A percentile compares a stretch with the other conserved stretches of the same genome.
phyloP scores from a whole-genome alignment of 2,113 vertebrate species.

The Vicugna pacos region DNA sequence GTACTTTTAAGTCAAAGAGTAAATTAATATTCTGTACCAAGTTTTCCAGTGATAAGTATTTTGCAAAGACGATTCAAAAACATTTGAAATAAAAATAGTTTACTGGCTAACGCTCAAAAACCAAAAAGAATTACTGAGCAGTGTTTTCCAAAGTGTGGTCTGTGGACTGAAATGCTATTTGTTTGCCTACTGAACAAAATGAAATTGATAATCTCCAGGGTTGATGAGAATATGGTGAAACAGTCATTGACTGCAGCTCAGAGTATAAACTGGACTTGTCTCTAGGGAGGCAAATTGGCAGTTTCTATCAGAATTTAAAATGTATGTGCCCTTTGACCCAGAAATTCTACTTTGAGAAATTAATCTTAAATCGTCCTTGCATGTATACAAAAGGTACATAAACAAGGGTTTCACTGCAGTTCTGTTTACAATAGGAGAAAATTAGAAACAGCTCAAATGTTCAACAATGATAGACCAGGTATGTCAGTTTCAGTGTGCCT shows the following conservation, averaged over 20 bases:
- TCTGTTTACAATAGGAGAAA: not conserved
- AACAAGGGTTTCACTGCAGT: not conserved
- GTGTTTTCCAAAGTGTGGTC: conserved; percentile 16
- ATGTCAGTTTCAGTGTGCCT: not conserved
- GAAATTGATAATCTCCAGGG: not conserved
- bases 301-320: not conserved
- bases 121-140: not conserved
- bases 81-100: conserved; percentile 52
- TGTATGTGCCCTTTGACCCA: not conserved
- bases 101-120: conserved; percentile 22
- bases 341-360: conserved; percentile 2
- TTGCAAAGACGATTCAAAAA: conserved; percentile 29
- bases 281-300: not conserved
- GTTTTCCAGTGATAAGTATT: conserved; percentile 15
- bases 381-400: not conserved
- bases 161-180: conserved; percentile 30
- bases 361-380: conserved; percentile 11
- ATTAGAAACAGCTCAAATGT: not conserved
- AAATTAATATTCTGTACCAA: conserved; percentile 51
- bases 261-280: not conserved
- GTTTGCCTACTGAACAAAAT: conserved; percentile 15
- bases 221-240: not conserved
- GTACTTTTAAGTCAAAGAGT: conserved; percentile 2
- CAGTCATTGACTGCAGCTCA: not conserved
- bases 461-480: not conserved